Conservation (phyloP, 37 sponge, comb jelly and placozoan species). For the Beroe ovata region DNA sequence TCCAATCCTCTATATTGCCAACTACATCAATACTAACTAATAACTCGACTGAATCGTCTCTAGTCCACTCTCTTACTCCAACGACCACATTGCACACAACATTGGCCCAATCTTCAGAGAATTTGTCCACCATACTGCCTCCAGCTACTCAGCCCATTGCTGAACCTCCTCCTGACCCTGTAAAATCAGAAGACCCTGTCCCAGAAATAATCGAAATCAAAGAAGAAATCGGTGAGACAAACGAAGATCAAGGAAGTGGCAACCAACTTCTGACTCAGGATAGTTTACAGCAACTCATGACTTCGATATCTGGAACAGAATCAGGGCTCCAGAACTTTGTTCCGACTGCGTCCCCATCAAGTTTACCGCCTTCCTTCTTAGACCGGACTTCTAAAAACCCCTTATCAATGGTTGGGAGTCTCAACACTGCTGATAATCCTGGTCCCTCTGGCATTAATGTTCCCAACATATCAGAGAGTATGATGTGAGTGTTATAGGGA, state of each 20-base stretch:
- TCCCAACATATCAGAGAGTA: constrained; percentile 47
- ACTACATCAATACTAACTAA: background rate
- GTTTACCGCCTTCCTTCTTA: constrained; percentile 56
- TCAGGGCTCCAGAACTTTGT: constrained; percentile 53
- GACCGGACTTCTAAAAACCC: constrained; percentile 33
- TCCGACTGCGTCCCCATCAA: constrained; percentile 37
- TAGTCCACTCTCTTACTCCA: background rate
- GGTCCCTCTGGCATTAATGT: constrained; percentile 36
- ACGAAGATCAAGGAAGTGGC: background rate
- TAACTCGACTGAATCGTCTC: background rate
- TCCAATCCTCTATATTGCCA: background rate
- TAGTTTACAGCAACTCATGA: constrained; percentile 46
- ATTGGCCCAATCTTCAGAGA: constrained; percentile 11
- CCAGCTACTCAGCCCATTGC: constrained; percentile 29
- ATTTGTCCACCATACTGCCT: constrained; percentile 14
- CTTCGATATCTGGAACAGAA: constrained; percentile 30
- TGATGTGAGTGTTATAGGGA: constrained; percentile 47
- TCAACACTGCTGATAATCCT: constrained; percentile 1
- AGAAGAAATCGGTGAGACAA: background rate
- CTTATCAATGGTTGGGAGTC: constrained; percentile 47
- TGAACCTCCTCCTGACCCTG: background rate
- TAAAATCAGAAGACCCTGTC: constrained; percentile 39
- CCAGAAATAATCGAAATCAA: constrained; percentile 66
- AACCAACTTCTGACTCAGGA: constrained; percentile 13
- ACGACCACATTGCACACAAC: background rate